These are phyloP conservation scores for Cephalopachus bancanus DNA, from an alignment of 2,797 vertebrate species.

Conservation along the genomic window DNA sequence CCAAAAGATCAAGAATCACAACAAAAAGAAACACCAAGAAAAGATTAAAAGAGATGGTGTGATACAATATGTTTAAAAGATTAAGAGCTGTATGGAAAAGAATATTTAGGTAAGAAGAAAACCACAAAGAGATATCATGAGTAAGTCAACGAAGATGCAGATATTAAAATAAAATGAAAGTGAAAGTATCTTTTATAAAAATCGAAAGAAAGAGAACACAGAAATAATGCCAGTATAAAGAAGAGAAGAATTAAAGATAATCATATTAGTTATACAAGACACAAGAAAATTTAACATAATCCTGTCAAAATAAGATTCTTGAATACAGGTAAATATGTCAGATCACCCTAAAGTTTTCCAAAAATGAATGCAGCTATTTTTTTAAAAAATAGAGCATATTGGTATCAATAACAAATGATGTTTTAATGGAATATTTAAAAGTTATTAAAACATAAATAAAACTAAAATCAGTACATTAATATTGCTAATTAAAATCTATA, in stretches of 20 bases:
- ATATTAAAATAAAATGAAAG: constrained; percentile 81
- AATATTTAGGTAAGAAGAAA: constrained; percentile 81
- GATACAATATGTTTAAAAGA: constrained; percentile 80
- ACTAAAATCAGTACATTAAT: not conserved
- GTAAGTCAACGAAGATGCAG: constrained; percentile 79
- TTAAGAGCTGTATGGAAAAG: constrained; percentile 81
- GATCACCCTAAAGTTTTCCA: constrained; percentile 54
- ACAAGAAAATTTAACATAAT: constrained; percentile 72
- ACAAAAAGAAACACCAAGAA: constrained; percentile 21
- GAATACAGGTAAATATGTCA: constrained; percentile 52
- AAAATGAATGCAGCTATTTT: constrained; percentile 40
- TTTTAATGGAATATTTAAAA: not conserved
- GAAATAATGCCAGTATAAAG: constrained; percentile 66
- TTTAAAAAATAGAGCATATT: not conserved
- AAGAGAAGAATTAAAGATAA: constrained; percentile 81
- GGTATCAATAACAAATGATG: not conserved
- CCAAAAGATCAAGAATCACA: constrained; percentile 82
- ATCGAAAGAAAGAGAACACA: constrained; percentile 71
- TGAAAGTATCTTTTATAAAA: constrained; percentile 70
- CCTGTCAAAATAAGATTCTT: constrained; percentile 67
- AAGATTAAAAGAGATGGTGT: constrained; percentile 83
- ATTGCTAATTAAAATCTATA: not conserved
- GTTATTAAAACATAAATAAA: not conserved
- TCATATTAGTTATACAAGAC: constrained; percentile 71
- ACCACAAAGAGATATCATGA: constrained; percentile 73